Evolutionary conservation across 2,797 vertebrate genomes (phyloP).

Genomic region (Peromyscus attwateri): DNA sequence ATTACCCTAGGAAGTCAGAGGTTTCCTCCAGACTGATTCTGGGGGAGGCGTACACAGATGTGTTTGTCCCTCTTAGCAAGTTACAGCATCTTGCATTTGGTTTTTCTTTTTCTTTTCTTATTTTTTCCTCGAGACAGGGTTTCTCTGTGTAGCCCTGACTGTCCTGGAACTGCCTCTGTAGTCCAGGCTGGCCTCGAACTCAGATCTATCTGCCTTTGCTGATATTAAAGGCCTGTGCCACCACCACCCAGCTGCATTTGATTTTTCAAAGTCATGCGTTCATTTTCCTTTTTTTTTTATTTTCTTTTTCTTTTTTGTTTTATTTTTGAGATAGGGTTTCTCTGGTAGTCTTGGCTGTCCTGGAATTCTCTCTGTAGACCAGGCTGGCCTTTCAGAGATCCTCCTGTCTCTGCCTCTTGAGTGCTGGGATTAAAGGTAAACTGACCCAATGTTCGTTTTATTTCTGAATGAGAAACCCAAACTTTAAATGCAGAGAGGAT

Average conservation of each 20-base stretch:
- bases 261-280: conserved; percentile 50
- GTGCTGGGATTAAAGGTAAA: not conserved
- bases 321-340: not conserved
- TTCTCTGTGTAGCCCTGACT: not conserved
- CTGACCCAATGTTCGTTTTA: not conserved
- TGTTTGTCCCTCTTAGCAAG: not conserved
- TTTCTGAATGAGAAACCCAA: conserved; percentile 44
- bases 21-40: not conserved
- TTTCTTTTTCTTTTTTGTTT: not conserved
- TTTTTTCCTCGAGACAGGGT: not conserved
- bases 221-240: not conserved
- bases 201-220: not conserved
- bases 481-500: conserved; percentile 66
- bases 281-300: not conserved
- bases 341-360: not conserved
- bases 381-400: not conserved
- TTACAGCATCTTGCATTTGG: not conserved
- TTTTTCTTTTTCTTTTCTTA: not conserved
- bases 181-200: not conserved
- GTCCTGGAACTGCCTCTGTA: not conserved
- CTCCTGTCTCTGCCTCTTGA: not conserved
- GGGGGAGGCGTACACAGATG: not conserved
- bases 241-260: not conserved
- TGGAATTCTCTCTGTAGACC: not conserved
- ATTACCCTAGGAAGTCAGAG: conserved; percentile 51